Base-by-base conservation (phyloP, 2,888 invertebrate genomes). In the Ennomos erosarius region DNA sequence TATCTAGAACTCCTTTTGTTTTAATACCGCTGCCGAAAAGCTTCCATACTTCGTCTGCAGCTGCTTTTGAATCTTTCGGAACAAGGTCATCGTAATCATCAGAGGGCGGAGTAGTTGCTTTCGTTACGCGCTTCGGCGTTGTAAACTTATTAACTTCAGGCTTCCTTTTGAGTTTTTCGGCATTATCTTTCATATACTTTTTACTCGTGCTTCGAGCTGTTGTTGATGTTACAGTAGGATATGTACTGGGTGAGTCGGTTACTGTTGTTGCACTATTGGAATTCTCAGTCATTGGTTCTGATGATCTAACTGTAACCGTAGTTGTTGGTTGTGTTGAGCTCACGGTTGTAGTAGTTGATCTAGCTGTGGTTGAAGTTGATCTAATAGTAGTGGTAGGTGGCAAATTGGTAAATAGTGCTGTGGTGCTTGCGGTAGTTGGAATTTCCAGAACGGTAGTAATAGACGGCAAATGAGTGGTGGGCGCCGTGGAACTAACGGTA, bases 91-190 rank as follows among this genome's bases (percentile, higher is more conserved):
- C 42, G 13, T 33, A 26, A 10, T 59, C 44, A 33, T 40, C 42
- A 5, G 42, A 1, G 1, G 39, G 53, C 16, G 8, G 16, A 47
- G 45, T 46, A 36, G 50, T 11, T 6, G 11, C 3, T 33, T 48
- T 48, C 33, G 3, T 50, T 42, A 10, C 35, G 8, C 12, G 35
- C 34, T 50, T 46, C 36, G 12, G 35, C 11, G 37, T 46, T 3
- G 43, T 43, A 10, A 26, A n/a, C 26, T 5, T 26, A n/a, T n/a
- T 26, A n/a, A 1, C 5, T 75, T 65, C 26, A 5, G 26, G 54
- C 80, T 82, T 1, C 76, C 75, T 64, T 71, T 68, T 76, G 2
- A 86, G 59, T 39, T 71, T 68, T 13, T 65, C 70, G 1, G 81
- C 81, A 34, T 77, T 69, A 26, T 26, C 26, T 16, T 11, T 72